phyloP scores from a whole-genome alignment of 2,113 vertebrate species.

The Alethe diademata region DNA sequence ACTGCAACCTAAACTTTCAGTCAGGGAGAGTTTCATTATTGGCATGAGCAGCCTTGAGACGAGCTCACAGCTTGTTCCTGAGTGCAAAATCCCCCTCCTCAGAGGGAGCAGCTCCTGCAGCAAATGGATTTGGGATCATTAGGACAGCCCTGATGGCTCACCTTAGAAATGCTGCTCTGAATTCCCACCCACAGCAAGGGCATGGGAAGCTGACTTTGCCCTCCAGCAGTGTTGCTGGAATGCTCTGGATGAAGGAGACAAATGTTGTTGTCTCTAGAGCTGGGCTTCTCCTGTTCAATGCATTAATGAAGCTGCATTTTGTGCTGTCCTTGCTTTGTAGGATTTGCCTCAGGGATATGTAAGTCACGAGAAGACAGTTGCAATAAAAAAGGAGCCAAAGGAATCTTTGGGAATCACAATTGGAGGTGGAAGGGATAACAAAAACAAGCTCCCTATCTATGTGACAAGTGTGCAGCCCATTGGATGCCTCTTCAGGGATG shows the following conservation, averaged over 20 bases:
- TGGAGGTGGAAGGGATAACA: constrained; percentile 87
- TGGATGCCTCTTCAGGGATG: constrained; percentile 88
- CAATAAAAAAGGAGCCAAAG: constrained; percentile 87
- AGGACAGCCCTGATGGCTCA: not conserved
- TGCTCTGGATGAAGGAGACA: not conserved
- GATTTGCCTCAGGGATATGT: constrained; percentile 83
- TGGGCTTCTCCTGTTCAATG: not conserved
- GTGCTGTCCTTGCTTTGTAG: constrained; percentile 45
- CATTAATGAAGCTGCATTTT: not conserved
- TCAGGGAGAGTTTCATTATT: not conserved
- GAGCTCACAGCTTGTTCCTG: not conserved
- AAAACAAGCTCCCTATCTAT: constrained; percentile 86
- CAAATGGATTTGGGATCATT: not conserved
- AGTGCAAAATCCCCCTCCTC: not conserved
- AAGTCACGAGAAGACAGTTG: constrained; percentile 87
- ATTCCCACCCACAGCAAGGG: not conserved
- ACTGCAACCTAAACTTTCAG: not conserved
- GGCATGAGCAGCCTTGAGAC: not conserved
- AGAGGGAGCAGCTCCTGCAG: not conserved
- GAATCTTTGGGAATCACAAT: constrained; percentile 92
- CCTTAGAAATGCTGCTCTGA: not conserved
- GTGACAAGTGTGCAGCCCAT: constrained; percentile 92
- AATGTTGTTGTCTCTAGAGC: not conserved
- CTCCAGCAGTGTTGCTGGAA: not conserved
- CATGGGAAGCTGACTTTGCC: not conserved